Base-by-base conservation (phyloP, 2,797 vertebrate species). In the Labroides dimidiatus region DNA sequence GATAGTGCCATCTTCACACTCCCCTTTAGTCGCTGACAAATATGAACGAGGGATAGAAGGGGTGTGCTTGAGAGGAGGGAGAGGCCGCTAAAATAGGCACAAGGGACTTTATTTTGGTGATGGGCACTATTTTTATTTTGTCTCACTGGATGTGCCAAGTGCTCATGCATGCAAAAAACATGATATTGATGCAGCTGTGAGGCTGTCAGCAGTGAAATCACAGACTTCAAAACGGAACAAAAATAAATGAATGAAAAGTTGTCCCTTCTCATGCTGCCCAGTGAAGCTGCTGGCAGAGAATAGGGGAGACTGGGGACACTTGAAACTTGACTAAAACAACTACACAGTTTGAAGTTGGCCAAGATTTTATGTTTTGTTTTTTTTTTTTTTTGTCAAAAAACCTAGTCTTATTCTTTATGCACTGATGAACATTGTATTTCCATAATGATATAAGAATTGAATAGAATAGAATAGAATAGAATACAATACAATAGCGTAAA, bases 1-100 rank as follows among this genome's bases (percentile, higher is more conserved):
- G 21, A 81, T 4, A 49, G 78, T 66, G 63, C 45, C 72, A 57
- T 79, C 71, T 56, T 77, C 60, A 72, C 72, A 51, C 50, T 37
- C 60, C 37, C 6, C 44, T 65, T 70, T 52, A 55, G 54, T 64
- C 16, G 52, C 47, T 66, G 78, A 62, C 64, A 61, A 55, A 78
- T 62, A 27, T 71, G 8, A 49, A 23, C 27, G 10, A 3, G 21
- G 54, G 36, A 33, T 43, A n/a, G 37, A 36, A 65, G 39, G 49
- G 6, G 47, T 45, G 60, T 54, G 60, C 64, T 36, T 20, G 24
- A 45, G 47, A 36, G 42, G 42, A 45, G 15, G 58, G 54, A 36
- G 53, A 12, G 37, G 57, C 21, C 27, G 65, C 56, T 61, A 62
- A 6, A 72, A 71, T 17, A 42, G 71, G 23, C 69, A 1, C 64